Conservation (phyloP, 2,888 invertebrate species). For the Scaptomyza cyrtandrae region DNA sequence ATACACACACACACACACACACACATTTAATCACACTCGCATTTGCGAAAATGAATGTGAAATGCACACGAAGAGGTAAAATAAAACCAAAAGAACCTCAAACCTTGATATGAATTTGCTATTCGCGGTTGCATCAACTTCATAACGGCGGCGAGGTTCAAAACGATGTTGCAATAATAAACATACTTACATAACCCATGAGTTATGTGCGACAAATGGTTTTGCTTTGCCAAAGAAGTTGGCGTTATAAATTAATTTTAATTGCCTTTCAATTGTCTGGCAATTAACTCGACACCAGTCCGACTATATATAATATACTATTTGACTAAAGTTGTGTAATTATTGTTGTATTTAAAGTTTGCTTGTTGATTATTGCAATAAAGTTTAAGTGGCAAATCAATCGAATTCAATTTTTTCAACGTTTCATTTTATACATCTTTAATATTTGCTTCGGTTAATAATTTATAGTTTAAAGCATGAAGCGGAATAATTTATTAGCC, state of each 20-base stretch:
- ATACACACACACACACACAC: slow-evolving; percentile 19
- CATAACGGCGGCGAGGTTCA: slow-evolving; percentile 44
- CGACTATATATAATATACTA: slow-evolving; percentile 1
- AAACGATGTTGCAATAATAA: slow-evolving; percentile 12
- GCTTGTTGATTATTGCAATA: not conserved
- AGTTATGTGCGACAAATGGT: slow-evolving; percentile 63
- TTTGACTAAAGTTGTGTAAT: not conserved
- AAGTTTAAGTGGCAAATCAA: not conserved
- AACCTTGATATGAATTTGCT: slow-evolving; percentile 47
- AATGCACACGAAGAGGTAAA: slow-evolving; percentile 70
- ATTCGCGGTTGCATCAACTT: slow-evolving; percentile 52
- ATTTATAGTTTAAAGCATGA: too few species aligned
- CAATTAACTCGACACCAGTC: slow-evolving; percentile 59
- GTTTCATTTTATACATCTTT: too few species aligned
- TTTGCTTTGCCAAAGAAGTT: slow-evolving; percentile 24
- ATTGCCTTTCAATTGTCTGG: slow-evolving; percentile 71
- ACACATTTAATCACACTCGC: not conserved
- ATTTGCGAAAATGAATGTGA: slow-evolving; percentile 65
- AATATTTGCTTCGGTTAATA: too few species aligned
- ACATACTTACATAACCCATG: slow-evolving; percentile 30
- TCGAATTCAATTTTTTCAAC: too few species aligned
- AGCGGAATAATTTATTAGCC: not conserved
- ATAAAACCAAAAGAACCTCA: not conserved
- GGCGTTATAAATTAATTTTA: slow-evolving; percentile 68
- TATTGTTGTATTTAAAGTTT: not conserved